Evolutionary conservation across 2,113 vertebrate genomes (phyloP).

Genomic region (Sylvietta virens): DNA sequence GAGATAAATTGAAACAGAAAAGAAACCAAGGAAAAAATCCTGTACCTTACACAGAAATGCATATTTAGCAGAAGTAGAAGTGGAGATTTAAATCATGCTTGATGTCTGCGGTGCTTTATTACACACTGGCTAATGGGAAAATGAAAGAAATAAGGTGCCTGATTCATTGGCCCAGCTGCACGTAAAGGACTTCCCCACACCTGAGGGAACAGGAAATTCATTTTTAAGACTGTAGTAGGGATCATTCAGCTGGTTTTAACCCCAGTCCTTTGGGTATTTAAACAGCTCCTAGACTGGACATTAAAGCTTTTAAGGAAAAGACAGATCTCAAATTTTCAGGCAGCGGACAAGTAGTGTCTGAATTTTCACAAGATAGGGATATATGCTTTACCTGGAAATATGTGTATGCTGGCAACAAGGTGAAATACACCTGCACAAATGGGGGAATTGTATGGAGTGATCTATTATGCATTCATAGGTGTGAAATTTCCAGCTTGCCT

Average conservation of each 20-base stretch:
- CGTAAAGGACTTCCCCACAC: not conserved
- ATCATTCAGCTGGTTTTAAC: slow-evolving; percentile 24
- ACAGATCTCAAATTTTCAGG: not conserved
- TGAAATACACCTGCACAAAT: not conserved
- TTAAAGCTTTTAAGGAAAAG: not conserved
- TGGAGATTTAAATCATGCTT: not conserved
- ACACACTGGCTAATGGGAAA: not conserved
- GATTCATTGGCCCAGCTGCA: not conserved
- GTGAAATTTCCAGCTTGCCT: not conserved
- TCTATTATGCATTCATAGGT: slow-evolving; percentile 8
- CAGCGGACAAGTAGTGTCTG: not conserved
- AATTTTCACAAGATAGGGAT: slow-evolving; percentile 24
- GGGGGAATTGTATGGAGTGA: not conserved
- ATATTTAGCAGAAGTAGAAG: not conserved
- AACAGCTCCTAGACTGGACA: not conserved
- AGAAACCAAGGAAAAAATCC: not conserved
- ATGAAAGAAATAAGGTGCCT: slow-evolving; percentile 11
- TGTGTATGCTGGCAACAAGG: not conserved
- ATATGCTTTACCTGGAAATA: not conserved
- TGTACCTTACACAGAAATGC: not conserved
- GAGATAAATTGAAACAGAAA: slow-evolving; percentile 28
- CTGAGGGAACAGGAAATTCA: slow-evolving; percentile 30
- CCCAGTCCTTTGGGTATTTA: not conserved
- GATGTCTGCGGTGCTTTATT: not conserved
- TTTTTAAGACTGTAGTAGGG: not conserved